A percentile compares a stretch with the other conserved stretches of the same genome.
Evolutionary conservation across 2,888 invertebrate species (phyloP).

Genomic region (Metopia argyrocephala): DNA sequence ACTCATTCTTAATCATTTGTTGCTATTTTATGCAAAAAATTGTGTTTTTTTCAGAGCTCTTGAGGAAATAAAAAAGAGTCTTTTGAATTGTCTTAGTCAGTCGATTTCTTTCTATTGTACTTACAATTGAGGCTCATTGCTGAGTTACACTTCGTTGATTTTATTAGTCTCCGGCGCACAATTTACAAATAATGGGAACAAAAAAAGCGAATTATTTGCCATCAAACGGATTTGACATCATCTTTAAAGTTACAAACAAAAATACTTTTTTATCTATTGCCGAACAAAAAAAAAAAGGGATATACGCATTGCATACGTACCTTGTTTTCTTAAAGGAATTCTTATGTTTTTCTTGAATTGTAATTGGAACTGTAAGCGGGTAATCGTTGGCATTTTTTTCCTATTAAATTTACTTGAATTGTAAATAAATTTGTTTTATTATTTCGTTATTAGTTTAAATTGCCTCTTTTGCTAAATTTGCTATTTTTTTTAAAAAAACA

Average conservation of each 20-base stretch:
- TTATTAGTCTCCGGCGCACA: constrained; percentile 79
- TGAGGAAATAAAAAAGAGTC: too few species aligned
- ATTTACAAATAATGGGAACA: constrained; percentile 65
- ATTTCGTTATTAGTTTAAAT: constrained; percentile 72
- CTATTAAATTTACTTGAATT: constrained; percentile 77
- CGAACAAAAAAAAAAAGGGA: constrained; percentile 66
- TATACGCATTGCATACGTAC: constrained; percentile 59
- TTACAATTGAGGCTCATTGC: constrained; percentile 54
- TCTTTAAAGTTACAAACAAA: constrained; percentile 66
- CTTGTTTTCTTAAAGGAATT: constrained; percentile 27
- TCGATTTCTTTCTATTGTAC: constrained; percentile 24
- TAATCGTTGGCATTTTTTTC: constrained; percentile 56
- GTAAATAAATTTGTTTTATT: constrained; percentile 76
- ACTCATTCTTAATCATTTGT: constrained; percentile 53
- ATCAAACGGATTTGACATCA: constrained; percentile 67
- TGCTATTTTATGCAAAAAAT: constrained; percentile 56
- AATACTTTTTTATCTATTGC: background rate
- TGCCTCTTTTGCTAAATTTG: constrained; percentile 27
- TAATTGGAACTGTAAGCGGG: background rate
- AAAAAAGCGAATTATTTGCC: constrained; percentile 68
- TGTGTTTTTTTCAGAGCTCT: background rate
- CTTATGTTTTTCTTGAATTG: constrained; percentile 31
- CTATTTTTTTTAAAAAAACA: constrained; percentile 16
- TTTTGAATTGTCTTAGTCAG: constrained; percentile 36
- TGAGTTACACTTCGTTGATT: constrained; percentile 79